Evolutionary conservation across 2,113 vertebrate genomes (phyloP), one percentile per base, ranked within the genome.

Genomic region (Engraulis encrasicolus): DNA sequence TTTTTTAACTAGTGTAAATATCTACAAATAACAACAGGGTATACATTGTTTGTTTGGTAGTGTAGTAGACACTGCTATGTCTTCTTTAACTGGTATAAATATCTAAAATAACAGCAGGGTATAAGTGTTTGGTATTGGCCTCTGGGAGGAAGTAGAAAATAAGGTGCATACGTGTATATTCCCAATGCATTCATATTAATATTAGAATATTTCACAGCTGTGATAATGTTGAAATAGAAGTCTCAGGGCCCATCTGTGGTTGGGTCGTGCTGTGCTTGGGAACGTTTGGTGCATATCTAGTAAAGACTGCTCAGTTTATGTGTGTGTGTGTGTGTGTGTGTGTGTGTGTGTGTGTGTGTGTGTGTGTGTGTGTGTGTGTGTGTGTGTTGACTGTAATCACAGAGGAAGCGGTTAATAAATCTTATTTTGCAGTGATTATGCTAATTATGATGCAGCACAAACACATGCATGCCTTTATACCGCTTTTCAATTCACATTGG

Each of bases 21-120:
- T n/a, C n/a, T n/a, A n/a, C n/a, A n/a, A n/a, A n/a, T n/a, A n/a
- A n/a, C n/a, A n/a, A n/a, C n/a, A n/a, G n/a, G n/a, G n/a, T n/a
- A n/a, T n/a, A n/a, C n/a, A n/a, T n/a, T n/a, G n/a, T n/a, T n/a
- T n/a, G n/a, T n/a, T n/a, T n/a, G n/a, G n/a, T n/a, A n/a, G n/a
- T n/a, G n/a, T n/a, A n/a, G n/a, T n/a, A n/a, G n/a, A n/a, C n/a
- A n/a, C n/a, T 83, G 38, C 20, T 80, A 54, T 40, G 36, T 49
- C 85, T 34, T 15, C 66, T 87, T 85, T 78, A 74, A 84, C 85
- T 81, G 66, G 40, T 52, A 49, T 81, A 66, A 9, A 7, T 17
- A 79, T 45, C 40, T 45, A 9, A 34, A 74, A 74, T 74, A 74
- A 74, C 23, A 74, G 66, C 14, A 36, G 31, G 27, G 40, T 45